Evolutionary conservation across 2,888 invertebrate species (phyloP), one percentile per base, ranked within the genome.

Genomic region (Baccha elongata): DNA sequence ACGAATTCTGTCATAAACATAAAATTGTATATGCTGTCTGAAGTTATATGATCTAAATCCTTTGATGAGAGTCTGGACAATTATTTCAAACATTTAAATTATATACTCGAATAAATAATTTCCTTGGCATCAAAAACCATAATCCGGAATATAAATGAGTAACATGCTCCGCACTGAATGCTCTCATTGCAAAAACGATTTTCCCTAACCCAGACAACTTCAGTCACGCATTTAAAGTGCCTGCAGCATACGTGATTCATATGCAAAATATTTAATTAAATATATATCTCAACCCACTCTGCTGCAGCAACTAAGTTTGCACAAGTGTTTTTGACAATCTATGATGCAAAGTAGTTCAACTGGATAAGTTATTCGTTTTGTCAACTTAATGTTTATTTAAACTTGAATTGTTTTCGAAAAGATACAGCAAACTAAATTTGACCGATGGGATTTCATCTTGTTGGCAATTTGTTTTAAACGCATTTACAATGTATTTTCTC

Each of bases 101-200:
- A 64, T 65, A 55, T 48, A 29, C 46, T 8, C 10, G 40, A 67
- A 48, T 67, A 67, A 60, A 74, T 74, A 67, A 42, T 46, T 17
- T 29, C n/a, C 67, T 48, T 50, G 13, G 67, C 72, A 72, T 32
- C 42, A n/a, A n/a, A n/a, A n/a, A 67, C 26, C 52, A 19, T 48
- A 65, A 73, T 48, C 44, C 50, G 37, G 50, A 60, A 60, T 71
- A 32, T 1, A 23, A 26, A 58, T 48, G 13, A 46, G 35, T 69
- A 55, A 21, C 52, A 52, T 48, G 26, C 21, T 37, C 26, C 15
- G 5, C 23, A 21, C 29, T 17, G 50, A 23, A 15, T 26, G 10
- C 42, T 23, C 26, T 48, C 69, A 69, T 69, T n/a, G 40, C 23
- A 40, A 71, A 29, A 52, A 29, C 10, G 23, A 15, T 62, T 29